phyloP scores from a whole-genome alignment of 2,888 invertebrate species.

The Gortyna flavago region DNA sequence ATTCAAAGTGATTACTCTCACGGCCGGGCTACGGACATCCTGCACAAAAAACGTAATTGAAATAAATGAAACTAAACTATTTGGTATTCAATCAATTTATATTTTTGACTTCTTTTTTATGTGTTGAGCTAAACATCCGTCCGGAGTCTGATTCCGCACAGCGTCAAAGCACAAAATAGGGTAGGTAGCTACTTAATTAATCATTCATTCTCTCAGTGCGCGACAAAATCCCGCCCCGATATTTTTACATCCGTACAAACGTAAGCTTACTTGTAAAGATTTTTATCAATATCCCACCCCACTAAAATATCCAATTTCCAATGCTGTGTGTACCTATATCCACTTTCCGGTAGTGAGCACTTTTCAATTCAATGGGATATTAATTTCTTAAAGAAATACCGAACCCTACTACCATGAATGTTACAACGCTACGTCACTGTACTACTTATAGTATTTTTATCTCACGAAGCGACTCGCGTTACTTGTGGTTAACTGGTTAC shows the following conservation, averaged over 20 bases:
- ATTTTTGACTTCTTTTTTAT: neutral
- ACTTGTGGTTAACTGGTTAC: too few relatives aligned
- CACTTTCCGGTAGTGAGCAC: neutral
- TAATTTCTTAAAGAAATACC: neutral
- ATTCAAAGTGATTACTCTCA: slow-evolving; percentile 78
- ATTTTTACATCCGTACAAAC: too few relatives aligned
- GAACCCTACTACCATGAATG: neutral
- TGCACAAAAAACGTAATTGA: slow-evolving; percentile 82
- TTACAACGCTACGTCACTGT: neutral
- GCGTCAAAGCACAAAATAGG: too few relatives aligned
- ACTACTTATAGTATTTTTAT: too few relatives aligned
- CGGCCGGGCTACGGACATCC: slow-evolving; percentile 75
- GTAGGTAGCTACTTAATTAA: neutral
- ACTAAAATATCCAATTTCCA: neutral
- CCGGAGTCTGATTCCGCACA: neutral
- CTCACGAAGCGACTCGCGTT: too few relatives aligned
- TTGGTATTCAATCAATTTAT: neutral
- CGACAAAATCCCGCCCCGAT: too few relatives aligned
- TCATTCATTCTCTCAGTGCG: neutral
- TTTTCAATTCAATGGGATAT: neutral
- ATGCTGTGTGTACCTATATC: neutral
- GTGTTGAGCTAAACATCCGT: neutral
- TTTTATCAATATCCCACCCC: neutral
- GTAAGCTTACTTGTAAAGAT: neutral
- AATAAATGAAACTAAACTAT: slow-evolving; percentile 74